These are phyloP conservation scores for Phoenicopterus ruber DNA, from an alignment of 2,113 vertebrate genomes.

Conservation along the genomic window DNA sequence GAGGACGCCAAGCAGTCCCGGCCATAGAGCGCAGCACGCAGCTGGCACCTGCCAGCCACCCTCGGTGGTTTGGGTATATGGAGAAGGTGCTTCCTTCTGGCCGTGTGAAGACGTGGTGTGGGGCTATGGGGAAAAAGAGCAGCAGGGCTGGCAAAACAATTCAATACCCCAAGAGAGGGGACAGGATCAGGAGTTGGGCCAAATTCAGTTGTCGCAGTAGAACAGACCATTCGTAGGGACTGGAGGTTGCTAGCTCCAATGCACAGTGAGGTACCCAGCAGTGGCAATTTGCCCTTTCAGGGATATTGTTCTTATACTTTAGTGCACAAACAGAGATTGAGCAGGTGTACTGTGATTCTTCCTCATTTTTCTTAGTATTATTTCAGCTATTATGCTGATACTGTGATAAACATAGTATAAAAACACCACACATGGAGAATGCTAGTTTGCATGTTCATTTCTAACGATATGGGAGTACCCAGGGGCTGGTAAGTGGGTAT, in stretches of 20 bases:
- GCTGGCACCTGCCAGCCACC: not conserved
- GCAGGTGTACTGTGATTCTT: not conserved
- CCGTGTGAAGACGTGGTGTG: not conserved
- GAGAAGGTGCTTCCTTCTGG: not conserved
- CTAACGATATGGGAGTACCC: not conserved
- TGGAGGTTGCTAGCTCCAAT: not conserved
- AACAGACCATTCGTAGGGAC: not conserved
- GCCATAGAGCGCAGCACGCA: not conserved
- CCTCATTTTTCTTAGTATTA: not conserved
- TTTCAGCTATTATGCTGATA: not conserved
- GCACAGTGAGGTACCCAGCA: not conserved
- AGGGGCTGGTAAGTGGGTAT: not conserved
- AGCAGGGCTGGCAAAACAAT: not conserved
- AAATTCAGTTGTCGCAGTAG: not conserved
- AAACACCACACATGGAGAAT: not conserved
- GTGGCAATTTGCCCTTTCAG: not conserved
- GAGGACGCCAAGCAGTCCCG: not conserved
- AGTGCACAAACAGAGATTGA: not conserved
- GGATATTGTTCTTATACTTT: not conserved
- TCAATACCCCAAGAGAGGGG: not conserved
- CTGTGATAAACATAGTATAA: not conserved
- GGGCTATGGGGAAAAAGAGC: not conserved
- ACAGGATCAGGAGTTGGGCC: not conserved
- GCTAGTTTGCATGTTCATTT: not conserved
- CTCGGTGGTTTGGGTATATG: accelerated